phyloP scores from a whole-genome alignment of 1,140 invertebrate species.

The Microplitis mediator region DNA sequence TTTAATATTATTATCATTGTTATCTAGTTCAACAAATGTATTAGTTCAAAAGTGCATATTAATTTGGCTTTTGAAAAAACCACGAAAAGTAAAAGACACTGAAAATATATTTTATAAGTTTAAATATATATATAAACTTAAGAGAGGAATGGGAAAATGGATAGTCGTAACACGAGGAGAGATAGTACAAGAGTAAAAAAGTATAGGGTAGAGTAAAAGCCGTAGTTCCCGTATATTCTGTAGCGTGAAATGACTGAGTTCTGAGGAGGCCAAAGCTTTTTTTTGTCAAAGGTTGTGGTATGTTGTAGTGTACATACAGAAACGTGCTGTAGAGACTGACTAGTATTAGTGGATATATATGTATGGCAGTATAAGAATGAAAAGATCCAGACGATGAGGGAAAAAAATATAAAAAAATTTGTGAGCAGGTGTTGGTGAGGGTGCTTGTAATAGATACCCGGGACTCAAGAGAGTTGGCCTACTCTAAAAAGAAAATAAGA shows the following conservation, averaged over 20 bases:
- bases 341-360: not conserved
- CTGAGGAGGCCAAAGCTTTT: not conserved
- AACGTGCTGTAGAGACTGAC: not conserved
- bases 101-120: no score
- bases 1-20: no score
- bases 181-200: not conserved
- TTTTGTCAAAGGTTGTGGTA: not conserved
- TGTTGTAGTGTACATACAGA: not conserved
- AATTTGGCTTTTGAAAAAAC: no score
- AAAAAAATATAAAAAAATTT: conserved; percentile 4
- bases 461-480: not conserved
- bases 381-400: not conserved
- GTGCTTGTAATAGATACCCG: not conserved
- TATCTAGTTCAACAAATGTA: no score
- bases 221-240: conserved; percentile 14
- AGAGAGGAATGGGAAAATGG: no score
- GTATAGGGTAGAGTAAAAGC: conserved; percentile 13
- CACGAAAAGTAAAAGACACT: no score
- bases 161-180: not conserved
- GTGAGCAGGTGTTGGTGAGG: conserved; percentile 2
- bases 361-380: not conserved
- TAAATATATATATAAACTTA: no score
- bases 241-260: conserved; percentile 25
- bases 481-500: not conserved
- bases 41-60: no score